phyloP scores from a whole-genome alignment of 2,888 invertebrate genomes.

The Calameuta idolon region DNA sequence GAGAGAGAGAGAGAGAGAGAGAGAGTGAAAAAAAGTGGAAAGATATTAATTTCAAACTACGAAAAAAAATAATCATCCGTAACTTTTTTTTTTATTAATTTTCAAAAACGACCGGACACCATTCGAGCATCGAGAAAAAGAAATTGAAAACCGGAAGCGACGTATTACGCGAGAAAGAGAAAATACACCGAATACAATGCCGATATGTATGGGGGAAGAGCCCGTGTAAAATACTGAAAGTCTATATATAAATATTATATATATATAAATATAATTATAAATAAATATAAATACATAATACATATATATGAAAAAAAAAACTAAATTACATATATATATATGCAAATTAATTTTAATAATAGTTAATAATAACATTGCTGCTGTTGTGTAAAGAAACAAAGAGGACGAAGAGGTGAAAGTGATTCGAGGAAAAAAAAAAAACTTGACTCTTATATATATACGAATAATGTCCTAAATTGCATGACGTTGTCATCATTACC shows the following conservation, averaged over 20 bases:
- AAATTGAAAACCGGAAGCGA: not conserved
- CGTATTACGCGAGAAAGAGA: not conserved
- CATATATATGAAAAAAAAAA: constrained; percentile 38
- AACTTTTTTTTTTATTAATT: not conserved
- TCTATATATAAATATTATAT: constrained; percentile 54
- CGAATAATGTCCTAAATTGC: constrained; percentile 35
- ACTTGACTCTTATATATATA: constrained; percentile 33
- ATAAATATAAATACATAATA: constrained; percentile 20
- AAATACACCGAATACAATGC: not conserved
- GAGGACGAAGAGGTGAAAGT: constrained; percentile 21
- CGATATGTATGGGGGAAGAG: constrained; percentile 30
- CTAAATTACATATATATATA: constrained; percentile 36
- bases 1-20: no score
- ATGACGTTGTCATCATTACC: constrained; percentile 47
- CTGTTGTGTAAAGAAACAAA: constrained; percentile 49
- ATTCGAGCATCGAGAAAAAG: constrained; percentile 26
- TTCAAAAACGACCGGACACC: constrained; percentile 13
- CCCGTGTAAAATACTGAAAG: constrained; percentile 60
- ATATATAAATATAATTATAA: constrained; percentile 36
- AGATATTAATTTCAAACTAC: not conserved
- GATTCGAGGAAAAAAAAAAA: constrained; percentile 31
- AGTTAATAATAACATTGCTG: constrained; percentile 43
- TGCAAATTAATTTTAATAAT: constrained; percentile 52
- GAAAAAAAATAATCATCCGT: not conserved
- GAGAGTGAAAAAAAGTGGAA: not conserved